phyloP scores from a whole-genome alignment of 2,113 vertebrate species.

The Ailuropoda melanoleuca region DNA sequence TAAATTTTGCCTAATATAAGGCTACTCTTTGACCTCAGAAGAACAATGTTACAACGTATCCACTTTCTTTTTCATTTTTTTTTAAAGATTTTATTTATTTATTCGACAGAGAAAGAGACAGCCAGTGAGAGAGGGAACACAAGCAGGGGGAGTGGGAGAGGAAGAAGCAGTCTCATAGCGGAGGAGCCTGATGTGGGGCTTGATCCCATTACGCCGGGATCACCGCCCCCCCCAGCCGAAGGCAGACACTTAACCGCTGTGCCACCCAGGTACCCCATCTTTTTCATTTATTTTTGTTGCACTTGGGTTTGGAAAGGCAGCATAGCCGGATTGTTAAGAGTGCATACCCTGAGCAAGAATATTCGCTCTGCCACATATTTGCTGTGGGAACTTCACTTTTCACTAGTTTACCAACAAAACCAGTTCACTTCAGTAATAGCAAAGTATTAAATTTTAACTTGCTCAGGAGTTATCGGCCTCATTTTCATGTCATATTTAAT shows the following conservation, averaged over 20 bases:
- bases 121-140: too few species aligned
- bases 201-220: too few species aligned
- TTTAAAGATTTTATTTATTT: too few species aligned
- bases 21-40: conserved; percentile 22
- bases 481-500: neutral
- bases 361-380: neutral
- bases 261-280: too few species aligned
- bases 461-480: neutral
- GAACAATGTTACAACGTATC: neutral
- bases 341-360: neutral
- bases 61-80: neutral
- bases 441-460: conserved; percentile 5
- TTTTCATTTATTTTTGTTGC: conserved; percentile 35
- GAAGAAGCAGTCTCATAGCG: too few species aligned
- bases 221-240: too few species aligned
- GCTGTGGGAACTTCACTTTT: neutral
- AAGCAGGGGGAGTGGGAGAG: too few species aligned
- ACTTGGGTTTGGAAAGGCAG: neutral
- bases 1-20: conserved; percentile 34
- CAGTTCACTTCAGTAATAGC: neutral
- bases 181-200: too few species aligned
- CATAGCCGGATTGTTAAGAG: neutral
- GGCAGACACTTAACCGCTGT: too few species aligned
- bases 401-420: neutral
- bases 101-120: too few species aligned